Evolutionary conservation across 1,140 invertebrate species (phyloP), one percentile per base, ranked within the genome.

Genomic region (Pygmarrhopalites habei): DNA sequence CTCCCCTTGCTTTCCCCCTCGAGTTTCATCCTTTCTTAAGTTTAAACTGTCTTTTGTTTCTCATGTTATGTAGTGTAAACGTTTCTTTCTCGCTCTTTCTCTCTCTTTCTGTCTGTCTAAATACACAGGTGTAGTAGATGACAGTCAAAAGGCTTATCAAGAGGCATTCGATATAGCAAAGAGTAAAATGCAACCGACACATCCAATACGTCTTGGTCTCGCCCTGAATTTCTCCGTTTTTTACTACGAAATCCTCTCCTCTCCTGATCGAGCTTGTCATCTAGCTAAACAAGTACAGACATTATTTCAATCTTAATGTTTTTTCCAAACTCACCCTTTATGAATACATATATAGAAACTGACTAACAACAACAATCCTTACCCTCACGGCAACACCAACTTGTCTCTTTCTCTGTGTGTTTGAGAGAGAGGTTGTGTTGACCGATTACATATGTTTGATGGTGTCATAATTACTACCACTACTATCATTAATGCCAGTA

Each of bases 81-180:
- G n/a, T 25, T 5, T 25, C 7, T 47, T n/a, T 47, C n/a, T n/a
- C n/a, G n/a, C n/a, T n/a, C n/a, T n/a, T n/a, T n/a, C n/a, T n/a
- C n/a, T n/a, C n/a, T n/a, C n/a, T n/a, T n/a, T n/a, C n/a, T n/a
- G n/a, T n/a, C n/a, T n/a, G 15, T 7, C 5, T 15, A 35, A 7
- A 35, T 35, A 69, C 67, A 60, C 29, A 96, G 93, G 86, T 81
- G 93, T 96, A 78, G 92, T 98, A 77, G 90, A 95, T 74, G 92
- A 96, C 80, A 95, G 93, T 71, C 92, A 98, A 84, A 93, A 95
- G 82, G 92, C 94, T 68, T 99, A 99, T 83, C 90, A 96, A 80
- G 92, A 97, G 80, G 95, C 95, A 72, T 97, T 96, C 82, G 92
- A 98, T 82, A 94, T 97, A 79, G 93, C 94, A 73, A 97, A 97